These are phyloP conservation scores for Mesocricetus auratus DNA, from an alignment of 2,113 vertebrate genomes.

Conservation along the genomic window DNA sequence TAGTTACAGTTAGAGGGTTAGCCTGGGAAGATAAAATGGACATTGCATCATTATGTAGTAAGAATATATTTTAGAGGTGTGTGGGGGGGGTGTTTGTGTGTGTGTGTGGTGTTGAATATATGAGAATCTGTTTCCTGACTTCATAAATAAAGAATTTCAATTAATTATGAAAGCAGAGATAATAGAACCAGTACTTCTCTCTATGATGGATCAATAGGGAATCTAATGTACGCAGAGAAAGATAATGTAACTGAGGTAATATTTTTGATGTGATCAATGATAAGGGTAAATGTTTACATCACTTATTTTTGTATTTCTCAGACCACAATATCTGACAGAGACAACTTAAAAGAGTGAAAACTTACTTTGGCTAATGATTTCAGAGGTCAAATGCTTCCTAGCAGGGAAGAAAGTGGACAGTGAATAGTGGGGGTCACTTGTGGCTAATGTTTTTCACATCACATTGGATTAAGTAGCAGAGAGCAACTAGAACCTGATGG, in stretches of 20 bases:
- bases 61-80: background rate
- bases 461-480: background rate
- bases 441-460: background rate
- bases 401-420: background rate
- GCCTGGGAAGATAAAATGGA: background rate
- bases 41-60: background rate
- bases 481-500: background rate
- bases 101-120: background rate
- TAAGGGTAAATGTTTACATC: background rate
- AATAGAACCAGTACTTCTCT: background rate
- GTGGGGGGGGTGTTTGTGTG: background rate
- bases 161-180: background rate
- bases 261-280: background rate
- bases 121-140: background rate
- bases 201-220: background rate
- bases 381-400: background rate
- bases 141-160: too few species aligned
- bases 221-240: background rate
- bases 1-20: background rate
- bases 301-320: background rate
- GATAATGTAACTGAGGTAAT: background rate
- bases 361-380: too few species aligned
- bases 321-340: background rate
- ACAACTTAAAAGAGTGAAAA: background rate
- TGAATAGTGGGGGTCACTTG: background rate